A percentile compares a stretch with the other conserved stretches of the same genome.
Conservation (phyloP, 2,797 vertebrate species). For the Thripadectes ignobilis region DNA sequence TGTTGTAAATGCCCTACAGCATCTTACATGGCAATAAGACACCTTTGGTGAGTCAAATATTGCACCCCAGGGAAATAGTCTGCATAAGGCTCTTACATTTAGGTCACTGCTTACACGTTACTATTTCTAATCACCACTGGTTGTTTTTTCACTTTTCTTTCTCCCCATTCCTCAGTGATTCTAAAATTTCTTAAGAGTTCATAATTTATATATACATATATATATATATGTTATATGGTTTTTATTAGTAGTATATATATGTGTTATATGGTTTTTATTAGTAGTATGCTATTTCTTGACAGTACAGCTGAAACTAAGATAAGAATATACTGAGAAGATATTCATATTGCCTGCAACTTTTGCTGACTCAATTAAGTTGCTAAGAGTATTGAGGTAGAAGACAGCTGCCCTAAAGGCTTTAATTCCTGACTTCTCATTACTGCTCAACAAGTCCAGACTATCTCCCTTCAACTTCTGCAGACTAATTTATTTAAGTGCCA, state of each 20-base stretch:
- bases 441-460: neutral
- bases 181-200: neutral
- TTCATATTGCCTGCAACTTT: neutral
- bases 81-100: neutral
- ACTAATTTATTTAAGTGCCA: neutral
- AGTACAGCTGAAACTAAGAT: neutral
- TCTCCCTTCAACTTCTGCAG: neutral
- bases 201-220: too few species aligned
- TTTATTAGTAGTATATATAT: neutral
- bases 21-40: neutral
- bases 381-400: neutral
- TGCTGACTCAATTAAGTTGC: neutral
- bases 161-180: rapidly evolving
- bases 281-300: neutral
- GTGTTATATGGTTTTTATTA: neutral
- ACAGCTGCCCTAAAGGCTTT: neutral
- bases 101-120: neutral
- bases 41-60: neutral
- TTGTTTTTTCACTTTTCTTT: neutral
- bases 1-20: neutral
- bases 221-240: neutral
- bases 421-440: neutral
- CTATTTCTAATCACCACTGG: neutral
- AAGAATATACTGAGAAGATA: neutral
- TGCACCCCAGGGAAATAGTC: neutral